Percentiles rank a stretch among this genome's conserved stretches.
Conservation (phyloP, 1,140 invertebrate genomes). For the Bicyclus anynana region DNA sequence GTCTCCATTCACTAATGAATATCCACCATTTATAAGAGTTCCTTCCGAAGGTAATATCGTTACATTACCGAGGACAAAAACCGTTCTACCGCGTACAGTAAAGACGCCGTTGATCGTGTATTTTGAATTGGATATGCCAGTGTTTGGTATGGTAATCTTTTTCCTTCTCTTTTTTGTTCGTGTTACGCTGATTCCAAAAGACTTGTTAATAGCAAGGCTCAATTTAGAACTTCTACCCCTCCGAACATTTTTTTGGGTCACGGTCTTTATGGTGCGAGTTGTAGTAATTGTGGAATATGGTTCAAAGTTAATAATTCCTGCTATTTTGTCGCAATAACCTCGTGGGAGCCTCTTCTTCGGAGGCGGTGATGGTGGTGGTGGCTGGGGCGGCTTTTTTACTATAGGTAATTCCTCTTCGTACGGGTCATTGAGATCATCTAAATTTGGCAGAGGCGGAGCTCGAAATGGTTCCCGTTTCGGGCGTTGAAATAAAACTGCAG, state of each 20-base stretch:
- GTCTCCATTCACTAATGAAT: constrained; percentile 33
- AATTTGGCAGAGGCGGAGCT: constrained; percentile 50
- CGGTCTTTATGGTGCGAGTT: constrained; percentile 37
- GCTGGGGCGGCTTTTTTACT: constrained; percentile 44
- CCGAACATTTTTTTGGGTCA: constrained; percentile 29
- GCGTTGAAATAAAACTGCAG: constrained; percentile 41
- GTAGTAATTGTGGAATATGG: constrained; percentile 40
- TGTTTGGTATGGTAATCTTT: constrained; percentile 45
- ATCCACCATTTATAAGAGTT: constrained; percentile 58
- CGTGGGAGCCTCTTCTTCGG: constrained; percentile 49
- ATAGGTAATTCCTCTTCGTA: constrained; percentile 53
- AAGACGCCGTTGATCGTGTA: constrained; percentile 55
- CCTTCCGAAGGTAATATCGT: constrained; percentile 46
- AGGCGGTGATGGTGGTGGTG: constrained; percentile 49
- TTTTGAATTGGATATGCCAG: constrained; percentile 51
- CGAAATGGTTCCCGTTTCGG: constrained; percentile 33
- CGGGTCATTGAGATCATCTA: constrained; percentile 54
- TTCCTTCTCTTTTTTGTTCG: constrained; percentile 26
- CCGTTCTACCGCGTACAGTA: constrained; percentile 38
- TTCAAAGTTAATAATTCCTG: constrained; percentile 44
- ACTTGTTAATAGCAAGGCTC: constrained; percentile 50
- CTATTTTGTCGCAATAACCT: constrained; percentile 51
- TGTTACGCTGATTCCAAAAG: constrained; percentile 37
- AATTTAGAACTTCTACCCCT: constrained; percentile 38
- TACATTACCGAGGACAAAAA: constrained; percentile 47